Conservation (phyloP, 2,888 invertebrate genomes). For the Pollenia griseotomentosa region DNA sequence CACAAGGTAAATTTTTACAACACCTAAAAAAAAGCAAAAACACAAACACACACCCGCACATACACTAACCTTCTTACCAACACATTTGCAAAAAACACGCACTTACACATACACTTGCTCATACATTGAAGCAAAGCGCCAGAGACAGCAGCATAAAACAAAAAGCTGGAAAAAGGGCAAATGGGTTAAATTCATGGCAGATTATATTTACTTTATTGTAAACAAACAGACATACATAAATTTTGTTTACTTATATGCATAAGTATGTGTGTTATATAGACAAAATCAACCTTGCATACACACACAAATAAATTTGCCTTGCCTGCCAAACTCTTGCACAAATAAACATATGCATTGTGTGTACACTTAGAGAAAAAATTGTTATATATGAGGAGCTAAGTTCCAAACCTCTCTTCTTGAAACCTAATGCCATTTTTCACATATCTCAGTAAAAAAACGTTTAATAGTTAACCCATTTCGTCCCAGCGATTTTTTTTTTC, state of each 20-base stretch:
- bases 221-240: neutral
- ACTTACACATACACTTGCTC: neutral
- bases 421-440: no score
- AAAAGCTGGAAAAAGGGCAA: conserved; percentile 47
- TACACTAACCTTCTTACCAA: neutral
- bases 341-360: neutral
- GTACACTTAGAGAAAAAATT: no score
- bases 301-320: conserved; percentile 1
- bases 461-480: no score
- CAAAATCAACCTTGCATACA: conserved; percentile 10
- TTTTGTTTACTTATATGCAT: neutral
- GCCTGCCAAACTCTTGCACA: neutral
- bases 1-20: conserved; percentile 81
- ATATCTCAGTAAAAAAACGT: no score
- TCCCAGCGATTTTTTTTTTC: no score
- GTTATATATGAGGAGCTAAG: no score
- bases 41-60: conserved; percentile 17
- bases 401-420: no score
- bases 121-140: neutral
- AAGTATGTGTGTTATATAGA: neutral
- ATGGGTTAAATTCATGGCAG: conserved; percentile 16
- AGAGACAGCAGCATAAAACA: conserved; percentile 4
- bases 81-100: neutral
- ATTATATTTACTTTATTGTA: conserved; percentile 31
- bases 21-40: conserved; percentile 1